phyloP scores from a whole-genome alignment of 1,140 invertebrate species.

The Meloidogyne hapla region DNA sequence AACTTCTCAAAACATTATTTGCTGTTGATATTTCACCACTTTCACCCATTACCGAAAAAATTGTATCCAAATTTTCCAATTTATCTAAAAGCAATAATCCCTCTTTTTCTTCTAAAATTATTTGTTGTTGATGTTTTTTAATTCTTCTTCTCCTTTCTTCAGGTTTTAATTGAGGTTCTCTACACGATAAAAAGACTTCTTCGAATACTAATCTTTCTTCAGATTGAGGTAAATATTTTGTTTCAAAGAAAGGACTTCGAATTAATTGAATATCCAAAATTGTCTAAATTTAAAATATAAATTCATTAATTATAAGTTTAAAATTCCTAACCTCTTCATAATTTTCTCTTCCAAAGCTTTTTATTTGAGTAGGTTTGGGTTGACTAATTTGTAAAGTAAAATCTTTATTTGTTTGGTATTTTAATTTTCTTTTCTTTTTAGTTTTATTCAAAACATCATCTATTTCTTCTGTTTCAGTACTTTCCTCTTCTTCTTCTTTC shows the following conservation, averaged over 20 bases:
- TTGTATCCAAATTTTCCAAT: constrained; percentile 14
- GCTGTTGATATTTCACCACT: neutral
- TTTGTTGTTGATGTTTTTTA: neutral
- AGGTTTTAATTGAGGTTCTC: neutral
- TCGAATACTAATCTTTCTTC: constrained; percentile 18
- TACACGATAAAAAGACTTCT: neutral
- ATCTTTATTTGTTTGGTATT: constrained; percentile 11
- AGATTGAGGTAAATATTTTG: constrained; percentile 22
- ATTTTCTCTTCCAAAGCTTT: neutral
- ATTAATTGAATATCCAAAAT: constrained; percentile 31
- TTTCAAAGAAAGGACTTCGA: constrained; percentile 26
- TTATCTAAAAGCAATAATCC: constrained; percentile 11
- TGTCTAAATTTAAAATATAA: constrained; percentile 17
- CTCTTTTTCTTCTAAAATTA: constrained; percentile 1
- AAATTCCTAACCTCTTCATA: constrained; percentile 17
- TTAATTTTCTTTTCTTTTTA: neutral
- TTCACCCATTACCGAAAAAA: neutral
- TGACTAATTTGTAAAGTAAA: constrained; percentile 18
- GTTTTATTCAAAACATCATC: neutral
- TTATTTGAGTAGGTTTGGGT: neutral
- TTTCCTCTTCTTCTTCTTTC: neutral
- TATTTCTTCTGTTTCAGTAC: constrained; percentile 8
- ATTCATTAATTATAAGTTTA: neutral
- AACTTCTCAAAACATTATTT: neutral
- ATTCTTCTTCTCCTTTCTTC: neutral